These are phyloP conservation scores for Laticauda laticaudata DNA, from an alignment of 2,113 vertebrate genomes.

Conservation along the genomic window DNA sequence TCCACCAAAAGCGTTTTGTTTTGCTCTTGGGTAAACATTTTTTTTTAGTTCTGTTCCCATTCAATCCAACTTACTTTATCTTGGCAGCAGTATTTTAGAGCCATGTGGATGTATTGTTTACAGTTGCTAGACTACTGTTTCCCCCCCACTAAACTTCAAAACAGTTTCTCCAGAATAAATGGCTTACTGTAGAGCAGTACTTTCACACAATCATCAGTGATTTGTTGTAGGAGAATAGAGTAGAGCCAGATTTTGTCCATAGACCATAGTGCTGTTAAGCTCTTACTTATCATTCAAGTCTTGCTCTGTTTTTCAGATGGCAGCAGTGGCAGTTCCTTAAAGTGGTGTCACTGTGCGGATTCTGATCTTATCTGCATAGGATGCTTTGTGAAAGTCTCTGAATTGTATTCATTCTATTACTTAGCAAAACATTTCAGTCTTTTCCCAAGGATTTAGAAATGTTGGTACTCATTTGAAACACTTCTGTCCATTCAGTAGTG, in stretches of 20 bases:
- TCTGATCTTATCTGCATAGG: background rate
- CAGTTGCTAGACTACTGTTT: background rate
- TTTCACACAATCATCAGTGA: background rate
- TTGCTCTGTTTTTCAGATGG: background rate
- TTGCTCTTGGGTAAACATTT: background rate
- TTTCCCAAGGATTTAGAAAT: background rate
- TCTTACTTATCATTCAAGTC: conserved; percentile 1
- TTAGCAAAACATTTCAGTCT: rapidly evolving
- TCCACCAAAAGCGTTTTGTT: background rate
- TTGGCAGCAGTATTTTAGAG: background rate
- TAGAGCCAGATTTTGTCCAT: background rate
- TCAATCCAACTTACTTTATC: background rate
- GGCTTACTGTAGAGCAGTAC: background rate
- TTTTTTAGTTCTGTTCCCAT: background rate
- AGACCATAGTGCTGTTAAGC: background rate
- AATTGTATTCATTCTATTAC: background rate
- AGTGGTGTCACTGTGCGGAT: background rate
- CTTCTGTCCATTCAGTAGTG: background rate
- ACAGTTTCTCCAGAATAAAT: background rate
- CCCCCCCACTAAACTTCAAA: background rate
- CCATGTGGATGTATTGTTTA: background rate
- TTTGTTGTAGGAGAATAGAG: background rate
- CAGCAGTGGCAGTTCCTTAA: background rate
- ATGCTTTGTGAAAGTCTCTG: background rate
- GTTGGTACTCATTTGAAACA: background rate